These are phyloP conservation scores for Pantala flavescens DNA, from an alignment of 1,140 invertebrate genomes.

Conservation along the genomic window DNA sequence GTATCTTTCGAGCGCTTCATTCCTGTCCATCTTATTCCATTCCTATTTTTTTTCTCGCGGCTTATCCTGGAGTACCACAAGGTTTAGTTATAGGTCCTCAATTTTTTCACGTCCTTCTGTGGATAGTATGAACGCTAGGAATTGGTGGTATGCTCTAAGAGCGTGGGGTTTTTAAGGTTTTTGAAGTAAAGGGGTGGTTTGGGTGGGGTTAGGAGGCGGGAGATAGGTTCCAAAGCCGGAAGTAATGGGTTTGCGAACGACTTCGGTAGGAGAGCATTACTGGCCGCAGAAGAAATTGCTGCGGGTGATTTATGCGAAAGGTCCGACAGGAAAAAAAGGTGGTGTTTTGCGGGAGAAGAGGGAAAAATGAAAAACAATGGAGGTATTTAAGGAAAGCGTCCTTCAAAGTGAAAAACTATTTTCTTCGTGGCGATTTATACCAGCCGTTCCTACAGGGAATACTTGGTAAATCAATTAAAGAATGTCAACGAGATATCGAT, in stretches of 20 bases:
- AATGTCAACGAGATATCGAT: too few relatives aligned
- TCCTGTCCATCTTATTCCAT: too few relatives aligned
- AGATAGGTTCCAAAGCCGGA: background rate
- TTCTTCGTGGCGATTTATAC: too few relatives aligned
- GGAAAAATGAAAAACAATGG: background rate
- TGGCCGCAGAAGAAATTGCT: background rate
- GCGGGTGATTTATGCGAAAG: background rate
- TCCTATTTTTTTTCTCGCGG: too few relatives aligned
- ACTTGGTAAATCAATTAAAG: too few relatives aligned
- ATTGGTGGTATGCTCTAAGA: background rate
- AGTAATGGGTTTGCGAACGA: conserved; percentile 8
- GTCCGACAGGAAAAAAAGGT: background rate
- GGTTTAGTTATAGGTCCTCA: too few relatives aligned
- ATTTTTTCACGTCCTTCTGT: background rate
- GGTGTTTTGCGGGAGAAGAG: background rate
- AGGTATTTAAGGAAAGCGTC: background rate
- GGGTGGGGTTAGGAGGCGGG: background rate
- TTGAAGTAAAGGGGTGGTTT: background rate
- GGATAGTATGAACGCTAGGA: background rate
- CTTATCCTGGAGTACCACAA: too few relatives aligned
- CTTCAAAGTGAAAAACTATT: background rate
- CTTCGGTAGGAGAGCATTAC: background rate
- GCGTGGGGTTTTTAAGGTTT: background rate
- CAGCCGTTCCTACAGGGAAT: too few relatives aligned
- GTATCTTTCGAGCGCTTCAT: too few relatives aligned